Conservation (phyloP, 2,888 invertebrate species). For the Aporophyla lueneburgensis region DNA sequence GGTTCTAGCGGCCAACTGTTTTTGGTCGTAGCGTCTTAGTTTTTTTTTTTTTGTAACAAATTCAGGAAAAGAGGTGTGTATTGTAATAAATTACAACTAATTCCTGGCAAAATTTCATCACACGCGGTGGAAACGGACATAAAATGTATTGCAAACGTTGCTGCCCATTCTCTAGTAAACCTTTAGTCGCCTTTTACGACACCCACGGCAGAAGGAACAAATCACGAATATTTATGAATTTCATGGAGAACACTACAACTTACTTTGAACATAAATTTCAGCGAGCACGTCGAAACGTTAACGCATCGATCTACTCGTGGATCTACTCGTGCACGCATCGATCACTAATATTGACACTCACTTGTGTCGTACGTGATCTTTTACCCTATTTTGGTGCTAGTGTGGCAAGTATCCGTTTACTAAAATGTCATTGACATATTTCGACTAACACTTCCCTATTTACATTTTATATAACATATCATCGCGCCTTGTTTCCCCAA, state of each 20-base stretch:
- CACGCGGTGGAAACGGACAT: too few relatives aligned
- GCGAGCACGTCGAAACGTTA: not conserved
- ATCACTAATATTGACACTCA: constrained; percentile 36
- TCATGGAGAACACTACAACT: not conserved
- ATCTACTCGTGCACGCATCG: constrained; percentile 11
- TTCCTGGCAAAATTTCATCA: too few relatives aligned
- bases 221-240: not conserved
- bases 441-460: not conserved
- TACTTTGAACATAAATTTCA: not conserved
- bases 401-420: constrained; percentile 15
- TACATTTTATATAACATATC: too few relatives aligned
- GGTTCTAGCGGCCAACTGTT: too few relatives aligned
- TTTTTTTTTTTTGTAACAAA: too few relatives aligned
- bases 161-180: too few relatives aligned
- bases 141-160: too few relatives aligned
- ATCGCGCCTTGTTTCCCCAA: too few relatives aligned
- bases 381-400: constrained; percentile 1
- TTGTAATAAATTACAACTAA: too few relatives aligned
- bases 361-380: constrained; percentile 14
- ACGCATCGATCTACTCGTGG: not conserved
- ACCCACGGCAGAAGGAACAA: not conserved
- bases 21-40: too few relatives aligned
- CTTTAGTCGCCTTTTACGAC: too few relatives aligned
- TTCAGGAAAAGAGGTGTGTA: too few relatives aligned
- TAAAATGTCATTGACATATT: not conserved